Evolutionary conservation across 2,113 vertebrate genomes (phyloP), one percentile per base, ranked within the genome.

Genomic region (Poecile atricapillus): DNA sequence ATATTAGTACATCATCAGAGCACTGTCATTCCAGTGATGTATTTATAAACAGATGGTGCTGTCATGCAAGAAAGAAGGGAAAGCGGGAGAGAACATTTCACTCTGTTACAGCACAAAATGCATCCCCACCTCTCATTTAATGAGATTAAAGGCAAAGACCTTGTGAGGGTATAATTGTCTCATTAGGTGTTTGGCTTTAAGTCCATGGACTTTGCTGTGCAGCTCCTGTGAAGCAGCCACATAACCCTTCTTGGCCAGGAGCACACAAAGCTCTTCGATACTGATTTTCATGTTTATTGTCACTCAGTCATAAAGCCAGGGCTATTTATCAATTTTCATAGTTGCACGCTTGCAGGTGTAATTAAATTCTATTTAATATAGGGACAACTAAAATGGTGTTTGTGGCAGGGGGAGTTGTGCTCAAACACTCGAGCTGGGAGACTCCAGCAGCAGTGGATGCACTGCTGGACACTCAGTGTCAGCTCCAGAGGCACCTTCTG

Each of bases 1-100:
- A 90, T 97, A 97, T 97, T 97, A 97, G 95, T 86, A 93, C 96
- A 97, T 96, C 96, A 96, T 97, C 97, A 96, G 93, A 97, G 88
- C 23, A 31, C 96, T 97, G 97, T 97, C 97, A 97, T 89, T 63
- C 73, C 71, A 37, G 85, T 96, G 95, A 97, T 85, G 83, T 96
- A 96, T 97, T 97, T 97, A 96, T 97, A 97, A 97, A 93, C 96
- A 97, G 94, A 97, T 90, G 95, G 94, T 94, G 89, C 93, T 97
- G 94, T 96, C 86, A 76, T 75, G 52, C 95, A 94, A 93, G 59
- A 79, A 92, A 90, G 96, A 90, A 94, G 79, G 86, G 83, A 93
- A 89, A 92, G 64, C 81, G 52, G 91, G 79, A 86, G 90, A 97
- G 56, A 91, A 88, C 88, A 24, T 75, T 94, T 91, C 52, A 46